These are phyloP conservation scores for Disparrhopalites patrizii DNA, from an alignment of 2,888 invertebrate genomes.

Conservation along the genomic window DNA sequence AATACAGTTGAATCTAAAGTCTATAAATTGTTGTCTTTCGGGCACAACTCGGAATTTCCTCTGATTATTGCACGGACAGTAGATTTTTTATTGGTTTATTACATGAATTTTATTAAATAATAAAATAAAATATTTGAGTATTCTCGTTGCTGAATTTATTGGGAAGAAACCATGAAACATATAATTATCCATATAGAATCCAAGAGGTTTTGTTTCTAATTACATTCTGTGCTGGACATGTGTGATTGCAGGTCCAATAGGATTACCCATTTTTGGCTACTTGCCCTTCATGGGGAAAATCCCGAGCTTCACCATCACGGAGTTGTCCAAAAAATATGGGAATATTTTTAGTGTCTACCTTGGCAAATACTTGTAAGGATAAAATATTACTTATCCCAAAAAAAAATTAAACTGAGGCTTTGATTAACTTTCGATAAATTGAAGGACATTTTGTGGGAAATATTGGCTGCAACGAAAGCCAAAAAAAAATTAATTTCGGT, in stretches of 20 bases:
- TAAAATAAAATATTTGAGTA: not conserved
- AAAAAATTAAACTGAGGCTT: not conserved
- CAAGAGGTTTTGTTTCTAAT: not conserved
- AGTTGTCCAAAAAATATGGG: conserved; percentile 41
- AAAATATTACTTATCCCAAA: no score
- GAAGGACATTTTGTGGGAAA: no score
- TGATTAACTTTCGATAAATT: not conserved
- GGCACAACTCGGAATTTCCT: no score
- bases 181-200: no score
- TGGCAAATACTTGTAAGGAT: conserved; percentile 36
- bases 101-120: not conserved
- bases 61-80: no score
- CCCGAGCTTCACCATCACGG: conserved; percentile 40
- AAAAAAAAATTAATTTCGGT: no score
- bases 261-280: conserved; percentile 41
- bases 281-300: conserved; percentile 43
- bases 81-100: not conserved
- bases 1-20: no score
- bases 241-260: conserved; percentile 32
- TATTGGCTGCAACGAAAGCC: no score
- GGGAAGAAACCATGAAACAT: not conserved
- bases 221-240: no score
- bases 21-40: not conserved
- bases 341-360: conserved; percentile 39
- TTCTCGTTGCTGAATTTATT: not conserved